A percentile compares a stretch with the other conserved stretches of the same genome.
phyloP scores from a whole-genome alignment of 2,888 invertebrate genomes.

The Ophioninae sp. region DNA sequence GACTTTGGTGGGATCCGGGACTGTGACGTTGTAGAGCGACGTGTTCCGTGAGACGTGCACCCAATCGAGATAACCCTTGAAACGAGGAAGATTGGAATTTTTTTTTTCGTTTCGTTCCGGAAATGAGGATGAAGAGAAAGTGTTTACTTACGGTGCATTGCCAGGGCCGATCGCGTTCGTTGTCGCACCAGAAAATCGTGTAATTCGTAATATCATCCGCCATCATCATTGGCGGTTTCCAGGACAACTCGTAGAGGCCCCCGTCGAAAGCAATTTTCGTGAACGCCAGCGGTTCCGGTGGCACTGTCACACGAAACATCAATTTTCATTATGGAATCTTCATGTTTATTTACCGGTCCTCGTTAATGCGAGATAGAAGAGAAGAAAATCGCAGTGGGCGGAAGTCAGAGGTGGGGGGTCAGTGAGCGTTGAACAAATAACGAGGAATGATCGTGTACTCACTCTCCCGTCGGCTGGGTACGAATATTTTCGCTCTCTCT shows the following conservation, averaged over 20 bases:
- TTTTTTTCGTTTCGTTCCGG: background rate
- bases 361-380: background rate
- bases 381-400: too few relatives aligned
- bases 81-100: slow-evolving; percentile 19
- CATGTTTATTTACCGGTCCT: background rate
- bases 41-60: slow-evolving; percentile 82
- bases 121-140: slow-evolving; percentile 61
- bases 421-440: background rate
- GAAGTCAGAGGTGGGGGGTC: too few relatives aligned
- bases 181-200: slow-evolving; percentile 91
- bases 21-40: slow-evolving; percentile 83
- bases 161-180: slow-evolving; percentile 83
- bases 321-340: background rate
- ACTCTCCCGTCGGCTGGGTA: slow-evolving; percentile 84
- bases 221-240: slow-evolving; percentile 84
- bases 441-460: slow-evolving; percentile 68
- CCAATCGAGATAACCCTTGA: slow-evolving; percentile 85
- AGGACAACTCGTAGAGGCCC: slow-evolving; percentile 88
- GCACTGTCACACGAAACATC: slow-evolving; percentile 72
- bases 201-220: slow-evolving; percentile 85
- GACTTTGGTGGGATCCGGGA: slow-evolving; percentile 83
- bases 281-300: slow-evolving; percentile 84
- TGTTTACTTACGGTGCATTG: slow-evolving; percentile 82
- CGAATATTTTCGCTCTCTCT: slow-evolving; percentile 83
- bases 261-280: slow-evolving; percentile 88